These are phyloP conservation scores for Steinernema hermaphroditum DNA, from an alignment of 2,888 invertebrate genomes.

Conservation along the genomic window DNA sequence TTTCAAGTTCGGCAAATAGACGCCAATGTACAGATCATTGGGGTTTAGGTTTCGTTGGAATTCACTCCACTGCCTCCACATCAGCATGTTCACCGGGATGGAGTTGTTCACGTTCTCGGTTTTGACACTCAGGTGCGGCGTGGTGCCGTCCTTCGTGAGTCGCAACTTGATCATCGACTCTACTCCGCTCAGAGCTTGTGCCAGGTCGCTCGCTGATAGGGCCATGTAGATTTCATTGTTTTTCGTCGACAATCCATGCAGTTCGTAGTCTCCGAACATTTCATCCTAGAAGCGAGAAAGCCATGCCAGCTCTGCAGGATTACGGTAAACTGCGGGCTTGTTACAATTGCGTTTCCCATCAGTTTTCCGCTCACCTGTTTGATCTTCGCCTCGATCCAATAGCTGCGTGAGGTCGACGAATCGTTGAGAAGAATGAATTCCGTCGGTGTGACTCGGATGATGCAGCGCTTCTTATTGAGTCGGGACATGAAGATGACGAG, in stretches of 20 bases:
- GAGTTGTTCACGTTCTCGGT: conserved; percentile 15
- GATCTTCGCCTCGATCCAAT: conserved; percentile 15
- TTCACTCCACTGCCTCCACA: conserved; percentile 3
- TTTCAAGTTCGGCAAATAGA: neutral
- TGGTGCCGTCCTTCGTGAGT: conserved; percentile 5
- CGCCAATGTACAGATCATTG: neutral
- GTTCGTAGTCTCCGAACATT: conserved; percentile 9
- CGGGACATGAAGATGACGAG: conserved; percentile 9
- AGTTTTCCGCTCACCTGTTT: neutral
- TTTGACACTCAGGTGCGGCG: conserved; percentile 3
- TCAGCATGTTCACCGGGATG: conserved; percentile 1
- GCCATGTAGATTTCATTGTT: conserved; percentile 22
- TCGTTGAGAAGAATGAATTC: conserved; percentile 20
- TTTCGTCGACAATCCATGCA: neutral
- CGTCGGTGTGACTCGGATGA: neutral
- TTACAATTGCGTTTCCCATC: too few species aligned
- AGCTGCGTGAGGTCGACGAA: neutral
- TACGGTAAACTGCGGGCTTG: too few species aligned
- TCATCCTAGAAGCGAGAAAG: neutral
- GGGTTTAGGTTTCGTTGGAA: neutral
- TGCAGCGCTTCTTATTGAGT: conserved; percentile 10
- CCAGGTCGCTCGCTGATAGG: conserved; percentile 13
- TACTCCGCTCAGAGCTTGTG: conserved; percentile 16
- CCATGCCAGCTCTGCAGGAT: too few species aligned
- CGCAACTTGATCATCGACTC: conserved; percentile 11